Evolutionary conservation across 2,113 vertebrate genomes (phyloP).

Genomic region (Crotalus helleri): DNA sequence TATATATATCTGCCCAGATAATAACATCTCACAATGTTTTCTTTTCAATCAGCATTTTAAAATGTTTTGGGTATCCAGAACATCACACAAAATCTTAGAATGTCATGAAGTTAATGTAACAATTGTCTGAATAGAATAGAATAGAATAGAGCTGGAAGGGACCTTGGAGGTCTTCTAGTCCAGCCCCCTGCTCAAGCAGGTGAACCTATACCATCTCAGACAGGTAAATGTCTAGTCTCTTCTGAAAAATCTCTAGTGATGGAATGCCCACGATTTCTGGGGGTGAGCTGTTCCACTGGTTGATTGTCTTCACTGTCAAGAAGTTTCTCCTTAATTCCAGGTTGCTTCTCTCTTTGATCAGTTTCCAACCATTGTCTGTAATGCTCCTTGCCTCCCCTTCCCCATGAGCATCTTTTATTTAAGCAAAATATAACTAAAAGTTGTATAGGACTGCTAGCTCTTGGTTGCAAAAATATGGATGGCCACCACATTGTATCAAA

Average conservation of each 20-base stretch:
- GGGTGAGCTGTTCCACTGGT: no score
- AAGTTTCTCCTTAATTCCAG: no score
- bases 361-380: neutral
- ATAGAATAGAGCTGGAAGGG: no score
- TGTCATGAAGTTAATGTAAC: neutral
- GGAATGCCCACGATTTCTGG: no score
- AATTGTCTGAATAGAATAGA: no score
- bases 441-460: neutral
- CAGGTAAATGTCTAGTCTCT: no score
- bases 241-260: no score
- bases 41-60: neutral
- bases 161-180: no score
- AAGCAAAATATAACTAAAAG: neutral
- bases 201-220: no score
- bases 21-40: neutral
- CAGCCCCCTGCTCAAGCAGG: no score
- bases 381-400: neutral
- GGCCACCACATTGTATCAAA: neutral
- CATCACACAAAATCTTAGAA: neutral
- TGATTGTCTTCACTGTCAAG: no score
- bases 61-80: neutral
- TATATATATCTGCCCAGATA: neutral
- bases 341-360: no score
- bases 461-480: neutral
- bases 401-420: neutral